Evolutionary conservation across 2,113 vertebrate species (phyloP).

Genomic region (Neomonachus schauinslandi): DNA sequence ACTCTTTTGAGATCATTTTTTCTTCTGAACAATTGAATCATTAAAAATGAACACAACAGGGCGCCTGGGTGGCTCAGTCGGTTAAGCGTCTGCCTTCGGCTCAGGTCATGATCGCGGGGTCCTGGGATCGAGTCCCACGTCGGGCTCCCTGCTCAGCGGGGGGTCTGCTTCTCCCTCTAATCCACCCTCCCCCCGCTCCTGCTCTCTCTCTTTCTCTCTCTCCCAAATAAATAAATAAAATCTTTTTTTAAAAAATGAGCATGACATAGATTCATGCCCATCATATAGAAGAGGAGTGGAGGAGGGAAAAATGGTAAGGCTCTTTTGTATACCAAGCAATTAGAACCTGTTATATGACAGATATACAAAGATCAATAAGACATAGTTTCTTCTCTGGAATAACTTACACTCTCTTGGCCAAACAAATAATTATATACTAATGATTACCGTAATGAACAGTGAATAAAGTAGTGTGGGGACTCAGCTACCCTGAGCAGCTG

Average conservation of each 20-base stretch:
- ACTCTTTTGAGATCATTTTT: not conserved
- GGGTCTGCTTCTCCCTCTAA: not conserved
- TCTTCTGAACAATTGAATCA: conserved; percentile 16
- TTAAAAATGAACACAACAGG: not conserved
- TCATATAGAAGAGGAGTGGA: not conserved
- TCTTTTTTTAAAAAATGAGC: not conserved
- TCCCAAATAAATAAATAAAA: not conserved
- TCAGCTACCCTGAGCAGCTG: not conserved
- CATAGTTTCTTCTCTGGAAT: not conserved
- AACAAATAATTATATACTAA: not conserved
- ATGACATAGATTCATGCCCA: not conserved
- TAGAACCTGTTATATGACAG: not conserved
- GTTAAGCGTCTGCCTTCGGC: not conserved
- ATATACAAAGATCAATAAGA: not conserved
- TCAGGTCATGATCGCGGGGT: not conserved
- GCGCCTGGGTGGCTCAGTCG: not conserved
- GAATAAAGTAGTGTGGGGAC: not conserved
- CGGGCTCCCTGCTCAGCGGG: not conserved
- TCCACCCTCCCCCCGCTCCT: not conserved
- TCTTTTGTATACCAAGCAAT: not conserved
- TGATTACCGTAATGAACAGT: not conserved
- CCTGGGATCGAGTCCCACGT: not conserved
- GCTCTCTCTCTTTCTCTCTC: not conserved
- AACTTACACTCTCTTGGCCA: not conserved
- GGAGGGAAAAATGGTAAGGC: not conserved